Evolutionary conservation across 2,113 vertebrate genomes (phyloP).

Genomic region (Scytalopus superciliaris): DNA sequence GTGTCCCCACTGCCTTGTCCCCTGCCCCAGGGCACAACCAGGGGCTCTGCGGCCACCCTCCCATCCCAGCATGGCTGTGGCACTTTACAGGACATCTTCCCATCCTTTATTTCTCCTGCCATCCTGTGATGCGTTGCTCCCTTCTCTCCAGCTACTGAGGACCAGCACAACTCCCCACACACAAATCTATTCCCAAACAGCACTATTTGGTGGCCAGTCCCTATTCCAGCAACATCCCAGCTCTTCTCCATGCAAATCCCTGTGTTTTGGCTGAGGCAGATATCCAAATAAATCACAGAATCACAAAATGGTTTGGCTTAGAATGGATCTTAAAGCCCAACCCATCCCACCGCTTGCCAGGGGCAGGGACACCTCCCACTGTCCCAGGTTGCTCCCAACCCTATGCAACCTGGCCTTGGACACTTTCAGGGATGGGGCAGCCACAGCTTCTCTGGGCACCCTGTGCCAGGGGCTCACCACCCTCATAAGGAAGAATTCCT

Average conservation of each 20-base stretch:
- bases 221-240: rapidly evolving
- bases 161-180: background rate
- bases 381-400: background rate
- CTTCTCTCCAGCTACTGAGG: background rate
- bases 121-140: rapidly evolving
- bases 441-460: background rate
- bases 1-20: background rate
- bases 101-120: background rate
- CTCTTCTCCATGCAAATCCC: background rate
- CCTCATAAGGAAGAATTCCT: background rate
- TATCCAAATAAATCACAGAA: background rate
- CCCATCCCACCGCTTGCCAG: background rate
- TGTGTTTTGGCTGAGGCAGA: background rate
- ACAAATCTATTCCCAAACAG: background rate
- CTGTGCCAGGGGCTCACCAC: background rate
- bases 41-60: background rate
- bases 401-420: background rate
- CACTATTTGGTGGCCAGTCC: rapidly evolving
- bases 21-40: rapidly evolving
- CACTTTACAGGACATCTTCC: background rate
- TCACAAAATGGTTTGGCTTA: background rate
- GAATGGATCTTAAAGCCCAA: background rate
- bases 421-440: background rate
- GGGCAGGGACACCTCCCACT: background rate
- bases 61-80: background rate